Conservation (phyloP, 2,797 vertebrate genomes). For the Myotis myotis region DNA sequence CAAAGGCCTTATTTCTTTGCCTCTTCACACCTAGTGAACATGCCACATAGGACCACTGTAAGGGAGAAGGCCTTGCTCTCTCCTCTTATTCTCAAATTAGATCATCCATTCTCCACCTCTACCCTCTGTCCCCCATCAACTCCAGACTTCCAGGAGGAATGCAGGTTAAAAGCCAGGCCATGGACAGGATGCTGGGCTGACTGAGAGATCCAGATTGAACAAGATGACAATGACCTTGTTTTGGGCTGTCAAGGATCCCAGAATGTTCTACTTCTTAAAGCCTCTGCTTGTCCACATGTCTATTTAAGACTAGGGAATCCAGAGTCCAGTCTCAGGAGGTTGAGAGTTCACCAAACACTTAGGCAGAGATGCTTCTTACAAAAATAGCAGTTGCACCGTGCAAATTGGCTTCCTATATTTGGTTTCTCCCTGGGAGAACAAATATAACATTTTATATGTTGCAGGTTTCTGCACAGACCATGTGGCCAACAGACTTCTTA, state of each 20-base stretch:
- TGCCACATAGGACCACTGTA: neutral
- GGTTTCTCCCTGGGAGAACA: neutral
- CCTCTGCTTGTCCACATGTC: neutral
- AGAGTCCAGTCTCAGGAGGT: neutral
- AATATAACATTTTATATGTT: slow-evolving; percentile 28
- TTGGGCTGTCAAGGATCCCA: neutral
- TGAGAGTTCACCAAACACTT: neutral
- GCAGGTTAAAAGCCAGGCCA: neutral
- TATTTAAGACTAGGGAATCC: neutral
- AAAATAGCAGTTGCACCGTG: neutral
- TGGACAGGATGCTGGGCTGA: neutral
- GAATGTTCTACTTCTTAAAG: neutral
- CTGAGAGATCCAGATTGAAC: neutral
- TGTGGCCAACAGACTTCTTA: slow-evolving; percentile 72
- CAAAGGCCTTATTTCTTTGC: neutral
- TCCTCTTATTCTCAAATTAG: slow-evolving; percentile 2
- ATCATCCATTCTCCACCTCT: neutral
- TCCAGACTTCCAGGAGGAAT: neutral
- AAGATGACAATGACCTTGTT: neutral
- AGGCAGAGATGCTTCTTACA: neutral
- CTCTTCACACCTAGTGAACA: neutral
- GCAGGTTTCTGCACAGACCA: neutral
- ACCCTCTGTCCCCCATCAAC: neutral
- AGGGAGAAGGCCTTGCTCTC: neutral
- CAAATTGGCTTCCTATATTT: neutral